Base-by-base conservation (phyloP, 2,888 invertebrate genomes). In the Cryptocheilus praepositus region DNA sequence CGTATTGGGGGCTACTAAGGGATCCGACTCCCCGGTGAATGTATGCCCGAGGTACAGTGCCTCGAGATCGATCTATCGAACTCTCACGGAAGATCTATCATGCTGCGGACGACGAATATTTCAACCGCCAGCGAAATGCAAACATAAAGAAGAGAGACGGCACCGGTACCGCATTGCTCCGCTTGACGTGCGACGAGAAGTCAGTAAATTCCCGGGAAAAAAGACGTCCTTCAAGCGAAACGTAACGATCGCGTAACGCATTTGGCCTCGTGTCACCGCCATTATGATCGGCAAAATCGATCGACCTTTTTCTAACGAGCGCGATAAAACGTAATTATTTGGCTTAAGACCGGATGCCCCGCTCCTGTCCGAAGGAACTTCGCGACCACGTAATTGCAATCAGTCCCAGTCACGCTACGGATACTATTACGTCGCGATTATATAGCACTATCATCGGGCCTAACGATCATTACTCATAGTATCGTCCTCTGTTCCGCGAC, bases 371-470 rank as follows among this genome's bases (percentile, higher is more conserved):
- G 36, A 36, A 36, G 4, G 36, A 36, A 11, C 36, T 11, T 36
- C 36, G 36, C 36, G 36, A 36, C 36, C 36, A 8, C 36, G 36
- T 36, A 36, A 36, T 36, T 36, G 36, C 36, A 36, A 36, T 36
- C 36, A 36, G 36, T 36, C 36, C 36, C 36, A 36, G 36, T 36
- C 36, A 36, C 36, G 36, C 36, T 36, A 36, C 36, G 25, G 16
- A 54, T 60, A 59, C n/a, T 60, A 56, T 73, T 59, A 51, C 65
- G 63, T 59, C 64, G 46, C 49, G 60, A 54, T 65, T 51, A 66
- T 71, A 59, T 71, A 66, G 71, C 71, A 64, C 25, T 61, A 71
- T 71, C 73, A 71, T 73, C 64, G 71, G 63, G 43, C 60, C 62
- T 72, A 72, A 73, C 72, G 71, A 71, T 61, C 65, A 56, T 65